Base-by-base conservation (phyloP, 2,797 vertebrate genomes). In the Masticophis lateralis region DNA sequence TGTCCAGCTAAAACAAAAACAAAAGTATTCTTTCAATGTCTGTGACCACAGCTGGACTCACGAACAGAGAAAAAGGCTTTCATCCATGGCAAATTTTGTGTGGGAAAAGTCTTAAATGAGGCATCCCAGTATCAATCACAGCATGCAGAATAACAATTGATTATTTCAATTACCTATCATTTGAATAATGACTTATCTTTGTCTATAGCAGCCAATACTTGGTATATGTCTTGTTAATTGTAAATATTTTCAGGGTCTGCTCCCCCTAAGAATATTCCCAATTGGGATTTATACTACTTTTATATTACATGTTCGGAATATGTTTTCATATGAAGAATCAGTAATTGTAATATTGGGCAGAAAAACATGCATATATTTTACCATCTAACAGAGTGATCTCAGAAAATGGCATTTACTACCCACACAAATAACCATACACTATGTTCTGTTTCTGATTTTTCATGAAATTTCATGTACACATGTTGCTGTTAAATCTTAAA, bases 41-140 rank as follows among this genome's bases (percentile, higher is more conserved):
- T 61, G 55, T 92, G 90, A 89, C 63, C 88, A 95, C 90, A 95
- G 92, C 92, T 94, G 87, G 59, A 56, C 93, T 95, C 74, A 87
- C 91, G 66, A 92, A 88, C 93, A 93, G 51, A 51, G n/a, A 89
- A 95, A 96, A 97, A 93, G 92, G 53, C 66, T 28, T 61, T 90
- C 95, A 95, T 93, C 94, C 94, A 95, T 69, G 88, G 92, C 59
- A 94, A 69, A 95, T 88, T 94, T 43, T 53, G 59, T 28, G 25
- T n/a, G 37, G n/a, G 18, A 79, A 92, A 95, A 89, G 90, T 90
- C 93, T 93, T 96, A 95, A 95, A 93, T 96, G 93, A 86, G 95
- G 94, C 95, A 95, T 96, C 94, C 94, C 90, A 89, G 93, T 93
- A 94, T 96, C 95, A 95, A 95, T 95, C 89, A 96, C 88, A 92